phyloP scores from a whole-genome alignment of 2,113 vertebrate genomes.

The Paraplagusia blochii region DNA sequence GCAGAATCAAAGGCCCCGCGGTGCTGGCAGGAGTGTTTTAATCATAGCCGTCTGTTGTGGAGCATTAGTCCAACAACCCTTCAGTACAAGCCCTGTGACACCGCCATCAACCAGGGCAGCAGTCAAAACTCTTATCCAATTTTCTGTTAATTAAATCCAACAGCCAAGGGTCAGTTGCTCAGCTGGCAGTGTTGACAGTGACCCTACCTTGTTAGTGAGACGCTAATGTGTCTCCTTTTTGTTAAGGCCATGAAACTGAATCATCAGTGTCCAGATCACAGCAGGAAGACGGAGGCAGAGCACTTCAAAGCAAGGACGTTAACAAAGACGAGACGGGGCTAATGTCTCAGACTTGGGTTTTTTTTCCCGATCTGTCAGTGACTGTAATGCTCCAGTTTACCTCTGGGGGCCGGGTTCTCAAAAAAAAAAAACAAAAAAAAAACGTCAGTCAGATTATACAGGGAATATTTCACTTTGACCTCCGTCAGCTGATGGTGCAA shows the following conservation, averaged over 20 bases:
- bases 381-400: no score
- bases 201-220: constrained; percentile 34
- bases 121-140: constrained; percentile 32
- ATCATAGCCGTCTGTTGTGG: constrained; percentile 23
- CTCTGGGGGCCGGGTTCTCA: no score
- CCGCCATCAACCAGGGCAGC: constrained; percentile 29
- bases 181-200: constrained; percentile 22
- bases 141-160: constrained; percentile 54
- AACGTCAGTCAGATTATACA: no score
- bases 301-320: constrained; percentile 25
- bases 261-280: constrained; percentile 48
- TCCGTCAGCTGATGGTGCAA: no score
- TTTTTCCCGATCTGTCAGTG: no score
- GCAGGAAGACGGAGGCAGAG: not conserved
- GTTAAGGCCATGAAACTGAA: constrained; percentile 44
- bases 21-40: constrained; percentile 13
- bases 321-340: constrained; percentile 4
- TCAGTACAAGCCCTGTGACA: constrained; percentile 17
- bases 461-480: no score
- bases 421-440: no score
- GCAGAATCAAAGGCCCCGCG: constrained; percentile 22
- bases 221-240: constrained; percentile 43
- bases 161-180: constrained; percentile 44
- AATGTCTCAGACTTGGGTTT: no score
- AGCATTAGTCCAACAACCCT: constrained; percentile 16